Evolutionary conservation across 2,888 invertebrate genomes (phyloP).

Genomic region (Tridacna gigas): DNA sequence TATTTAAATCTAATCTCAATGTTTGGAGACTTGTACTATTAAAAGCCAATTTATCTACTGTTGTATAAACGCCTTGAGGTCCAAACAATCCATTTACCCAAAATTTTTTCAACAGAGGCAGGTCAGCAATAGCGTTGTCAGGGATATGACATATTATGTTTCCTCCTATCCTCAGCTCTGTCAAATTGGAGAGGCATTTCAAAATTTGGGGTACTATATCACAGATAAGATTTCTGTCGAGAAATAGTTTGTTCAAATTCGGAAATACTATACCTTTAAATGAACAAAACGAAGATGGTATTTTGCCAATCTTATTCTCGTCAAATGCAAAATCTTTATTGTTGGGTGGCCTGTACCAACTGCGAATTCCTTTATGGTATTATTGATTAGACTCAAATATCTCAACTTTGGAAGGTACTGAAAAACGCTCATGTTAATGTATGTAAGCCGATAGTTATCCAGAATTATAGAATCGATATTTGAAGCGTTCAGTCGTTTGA

Average conservation of each 20-base stretch:
- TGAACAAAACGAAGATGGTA: not conserved
- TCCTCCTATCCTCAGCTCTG: not conserved
- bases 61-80: not conserved
- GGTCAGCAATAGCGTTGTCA: not conserved
- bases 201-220: not conserved
- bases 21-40: conserved; percentile 4
- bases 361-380: not conserved
- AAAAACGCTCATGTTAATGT: not conserved
- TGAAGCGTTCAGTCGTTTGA: not conserved
- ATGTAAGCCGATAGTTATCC: not conserved
- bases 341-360: not conserved
- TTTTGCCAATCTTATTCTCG: not conserved
- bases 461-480: not conserved
- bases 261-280: not conserved
- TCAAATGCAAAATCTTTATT: not conserved
- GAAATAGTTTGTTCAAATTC: not conserved
- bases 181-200: not conserved
- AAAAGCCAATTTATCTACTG: not conserved
- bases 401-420: not conserved
- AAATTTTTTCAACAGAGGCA: not conserved
- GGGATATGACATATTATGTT: not conserved
- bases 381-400: not conserved
- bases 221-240: not conserved
- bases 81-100: not conserved
- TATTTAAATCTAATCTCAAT: not conserved